A percentile compares a stretch with the other conserved stretches of the same genome.
Conservation (phyloP, 1,140 invertebrate species). For the Pogonomyrmex californicus region DNA sequence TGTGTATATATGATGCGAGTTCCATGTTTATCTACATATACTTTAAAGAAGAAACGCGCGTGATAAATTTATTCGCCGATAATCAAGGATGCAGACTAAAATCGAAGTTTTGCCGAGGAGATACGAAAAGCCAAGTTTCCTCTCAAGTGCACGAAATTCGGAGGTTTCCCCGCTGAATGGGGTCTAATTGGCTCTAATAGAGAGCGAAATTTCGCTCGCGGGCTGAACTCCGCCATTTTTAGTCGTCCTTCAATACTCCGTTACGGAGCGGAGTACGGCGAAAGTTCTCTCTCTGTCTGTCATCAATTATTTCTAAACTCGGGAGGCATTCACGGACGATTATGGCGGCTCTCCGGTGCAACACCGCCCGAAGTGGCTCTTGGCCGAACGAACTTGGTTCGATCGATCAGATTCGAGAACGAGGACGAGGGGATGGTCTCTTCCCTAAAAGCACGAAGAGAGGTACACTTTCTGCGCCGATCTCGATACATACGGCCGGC, state of each 20-base stretch:
- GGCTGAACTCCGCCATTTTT: conserved; percentile 52
- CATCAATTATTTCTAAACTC: conserved; percentile 66
- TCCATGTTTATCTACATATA: background rate
- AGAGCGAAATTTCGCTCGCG: conserved; percentile 2
- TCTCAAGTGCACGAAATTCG: conserved; percentile 58
- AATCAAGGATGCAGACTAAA: conserved; percentile 67
- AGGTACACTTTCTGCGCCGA: conserved; percentile 16
- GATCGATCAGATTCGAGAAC: conserved; percentile 50
- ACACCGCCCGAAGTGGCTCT: conserved; percentile 42
- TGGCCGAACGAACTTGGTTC: background rate
- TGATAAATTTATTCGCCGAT: conserved; percentile 68
- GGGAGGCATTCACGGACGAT: conserved; percentile 38
- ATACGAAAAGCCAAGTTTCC: conserved; percentile 58
- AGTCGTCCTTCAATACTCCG: conserved; percentile 16
- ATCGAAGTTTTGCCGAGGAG: conserved; percentile 69
- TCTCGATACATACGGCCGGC: background rate
- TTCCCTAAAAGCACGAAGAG: conserved; percentile 27
- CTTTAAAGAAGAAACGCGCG: conserved; percentile 5
- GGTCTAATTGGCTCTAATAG: conserved; percentile 68
- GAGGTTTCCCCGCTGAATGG: conserved; percentile 68
- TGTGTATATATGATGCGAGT: background rate
- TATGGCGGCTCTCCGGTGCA: conserved; percentile 28
- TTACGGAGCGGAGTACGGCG: conserved; percentile 38
- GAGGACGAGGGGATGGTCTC: background rate
- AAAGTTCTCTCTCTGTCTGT: conserved; percentile 58